Percentiles rank a stretch among this genome's conserved stretches.
Evolutionary conservation across 64 coral and sea anemone species (phyloP).

Genomic region (Dendrophyllia cribrosa): DNA sequence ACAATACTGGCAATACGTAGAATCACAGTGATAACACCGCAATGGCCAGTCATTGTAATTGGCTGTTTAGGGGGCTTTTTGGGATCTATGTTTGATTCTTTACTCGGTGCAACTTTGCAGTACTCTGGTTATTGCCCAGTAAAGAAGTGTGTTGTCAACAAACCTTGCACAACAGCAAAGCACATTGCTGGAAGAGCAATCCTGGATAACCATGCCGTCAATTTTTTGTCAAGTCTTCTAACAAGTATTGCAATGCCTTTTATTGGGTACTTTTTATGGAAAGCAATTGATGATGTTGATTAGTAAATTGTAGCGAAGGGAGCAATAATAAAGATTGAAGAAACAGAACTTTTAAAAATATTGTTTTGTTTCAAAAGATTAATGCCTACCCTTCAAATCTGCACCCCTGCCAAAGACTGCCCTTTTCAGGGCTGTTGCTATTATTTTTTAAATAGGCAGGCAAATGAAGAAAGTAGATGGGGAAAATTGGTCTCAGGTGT

Average conservation of each 20-base stretch:
- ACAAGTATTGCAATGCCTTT: conserved; percentile 81
- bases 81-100: conserved; percentile 85
- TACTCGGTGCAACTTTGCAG: conserved; percentile 94
- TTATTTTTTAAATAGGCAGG: too few relatives aligned
- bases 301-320: background rate
- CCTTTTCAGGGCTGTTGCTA: too few relatives aligned
- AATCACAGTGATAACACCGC: conserved; percentile 53
- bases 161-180: conserved; percentile 72
- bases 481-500: too few relatives aligned
- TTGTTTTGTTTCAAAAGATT: too few relatives aligned
- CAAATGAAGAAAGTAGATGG: too few relatives aligned
- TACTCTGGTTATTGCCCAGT: conserved; percentile 95
- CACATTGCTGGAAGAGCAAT: conserved; percentile 82
- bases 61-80: conserved; percentile 88
- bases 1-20: conserved; percentile 47
- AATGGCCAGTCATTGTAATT: conserved; percentile 94
- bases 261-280: conserved; percentile 93
- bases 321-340: too few relatives aligned
- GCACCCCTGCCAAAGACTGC: too few relatives aligned
- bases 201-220: conserved; percentile 94
- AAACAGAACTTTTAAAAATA: too few relatives aligned
- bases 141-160: conserved; percentile 84
- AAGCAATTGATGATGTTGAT: conserved; percentile 55
- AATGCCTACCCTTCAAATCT: too few relatives aligned
- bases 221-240: conserved; percentile 78